phyloP scores from a whole-genome alignment of 1,140 invertebrate species.

The Drosophila ohnishii region DNA sequence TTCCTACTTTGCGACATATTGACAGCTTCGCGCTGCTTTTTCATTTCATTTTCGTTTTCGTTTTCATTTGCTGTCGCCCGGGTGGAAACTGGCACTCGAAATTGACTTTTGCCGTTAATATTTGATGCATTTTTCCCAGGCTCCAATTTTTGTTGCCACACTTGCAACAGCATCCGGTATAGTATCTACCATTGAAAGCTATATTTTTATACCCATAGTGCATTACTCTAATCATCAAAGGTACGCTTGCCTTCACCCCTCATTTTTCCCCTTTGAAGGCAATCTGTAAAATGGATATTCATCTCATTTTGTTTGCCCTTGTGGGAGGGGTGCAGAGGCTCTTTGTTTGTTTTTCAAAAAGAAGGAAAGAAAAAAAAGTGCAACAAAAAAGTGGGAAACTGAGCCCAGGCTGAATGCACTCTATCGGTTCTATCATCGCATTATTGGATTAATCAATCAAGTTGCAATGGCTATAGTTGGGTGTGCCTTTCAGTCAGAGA shows the following conservation, averaged over 20 bases:
- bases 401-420: constrained; percentile 3
- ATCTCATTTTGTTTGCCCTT: constrained; percentile 55
- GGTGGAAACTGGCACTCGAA: constrained; percentile 35
- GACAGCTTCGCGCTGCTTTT: constrained; percentile 52
- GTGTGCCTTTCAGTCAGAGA: constrained; percentile 10
- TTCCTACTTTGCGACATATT: constrained; percentile 55
- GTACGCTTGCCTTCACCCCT: not conserved
- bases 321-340: not conserved
- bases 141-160: constrained; percentile 22
- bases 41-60: constrained; percentile 40
- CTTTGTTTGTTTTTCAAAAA: constrained; percentile 9
- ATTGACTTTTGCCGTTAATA: constrained; percentile 69
- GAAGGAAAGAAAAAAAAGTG: constrained; percentile 4
- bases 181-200: constrained; percentile 10
- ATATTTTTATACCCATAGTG: constrained; percentile 58
- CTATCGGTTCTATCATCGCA: constrained; percentile 48
- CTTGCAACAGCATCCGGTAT: constrained; percentile 1
- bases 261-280: constrained; percentile 1
- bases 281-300: constrained; percentile 61
- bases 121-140: constrained; percentile 26
- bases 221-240: constrained; percentile 76
- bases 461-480: constrained; percentile 40
- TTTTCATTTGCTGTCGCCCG: constrained; percentile 30
- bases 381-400: not conserved
- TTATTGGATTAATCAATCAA: constrained; percentile 80